These are phyloP conservation scores for Otus scops DNA, from an alignment of 2,797 vertebrate genomes.

Conservation along the genomic window DNA sequence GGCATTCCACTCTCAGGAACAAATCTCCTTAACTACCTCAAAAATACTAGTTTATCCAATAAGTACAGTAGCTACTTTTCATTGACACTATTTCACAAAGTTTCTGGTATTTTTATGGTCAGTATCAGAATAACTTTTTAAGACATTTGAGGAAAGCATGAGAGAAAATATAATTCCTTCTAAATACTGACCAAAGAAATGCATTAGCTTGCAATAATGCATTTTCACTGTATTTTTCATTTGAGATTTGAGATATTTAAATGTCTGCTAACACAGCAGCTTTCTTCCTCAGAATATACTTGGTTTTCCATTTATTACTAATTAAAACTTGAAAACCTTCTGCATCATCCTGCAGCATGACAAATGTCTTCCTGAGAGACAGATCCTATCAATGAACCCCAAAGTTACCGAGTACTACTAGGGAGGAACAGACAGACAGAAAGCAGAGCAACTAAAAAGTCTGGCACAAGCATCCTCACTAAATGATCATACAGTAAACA, in stretches of 20 bases:
- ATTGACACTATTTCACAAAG: neutral
- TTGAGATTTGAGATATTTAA: neutral
- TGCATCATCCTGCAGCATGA: slow-evolving; percentile 22
- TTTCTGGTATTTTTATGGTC: neutral
- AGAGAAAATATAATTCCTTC: neutral
- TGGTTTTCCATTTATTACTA: slow-evolving; percentile 30
- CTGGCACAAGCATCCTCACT: neutral
- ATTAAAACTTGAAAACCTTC: slow-evolving; percentile 52
- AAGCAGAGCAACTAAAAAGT: neutral
- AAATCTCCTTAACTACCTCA: neutral
- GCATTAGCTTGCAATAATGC: neutral
- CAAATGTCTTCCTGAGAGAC: slow-evolving; percentile 53
- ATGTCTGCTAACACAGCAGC: neutral
- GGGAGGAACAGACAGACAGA: neutral
- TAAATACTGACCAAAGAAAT: neutral
- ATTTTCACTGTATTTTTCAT: slow-evolving; percentile 36
- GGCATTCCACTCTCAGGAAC: neutral
- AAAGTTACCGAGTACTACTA: neutral
- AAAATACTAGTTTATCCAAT: neutral
- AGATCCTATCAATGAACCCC: neutral
- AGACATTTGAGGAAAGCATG: neutral
- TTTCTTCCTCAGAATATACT: neutral
- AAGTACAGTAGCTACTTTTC: neutral
- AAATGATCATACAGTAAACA: neutral
- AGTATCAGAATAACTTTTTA: neutral